phyloP scores from a whole-genome alignment of 2,113 vertebrate species.

The Scomber colias region DNA sequence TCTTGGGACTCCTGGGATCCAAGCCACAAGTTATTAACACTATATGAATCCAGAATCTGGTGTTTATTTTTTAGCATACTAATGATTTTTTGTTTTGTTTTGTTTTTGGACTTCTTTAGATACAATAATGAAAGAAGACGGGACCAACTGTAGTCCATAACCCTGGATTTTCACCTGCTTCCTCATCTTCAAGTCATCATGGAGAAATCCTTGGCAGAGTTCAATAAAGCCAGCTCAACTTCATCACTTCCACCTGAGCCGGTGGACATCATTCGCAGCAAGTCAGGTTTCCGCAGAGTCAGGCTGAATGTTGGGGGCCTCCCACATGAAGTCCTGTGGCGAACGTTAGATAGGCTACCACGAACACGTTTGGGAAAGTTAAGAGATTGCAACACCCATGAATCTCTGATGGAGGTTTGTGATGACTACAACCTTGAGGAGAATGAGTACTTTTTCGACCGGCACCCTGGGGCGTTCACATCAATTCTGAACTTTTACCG shows the following conservation, averaged over 20 bases:
- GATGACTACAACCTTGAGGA: slow-evolving; percentile 98
- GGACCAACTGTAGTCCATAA: slow-evolving; percentile 79
- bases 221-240: slow-evolving; percentile 94
- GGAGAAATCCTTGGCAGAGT: slow-evolving; percentile 91
- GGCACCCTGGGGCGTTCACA: slow-evolving; percentile 97
- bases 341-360: slow-evolving; percentile 95
- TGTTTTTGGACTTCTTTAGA: slow-evolving; percentile 76
- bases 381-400: slow-evolving; percentile 95
- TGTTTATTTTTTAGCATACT: background rate
- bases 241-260: slow-evolving; percentile 95
- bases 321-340: slow-evolving; percentile 97
- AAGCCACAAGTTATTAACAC: background rate
- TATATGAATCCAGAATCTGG: background rate
- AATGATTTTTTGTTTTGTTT: slow-evolving; percentile 29
- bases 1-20: too few relatives aligned
- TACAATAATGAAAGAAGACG: slow-evolving; percentile 88
- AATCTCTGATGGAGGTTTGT: slow-evolving; percentile 95
- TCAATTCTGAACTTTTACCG: slow-evolving; percentile 99
- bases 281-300: slow-evolving; percentile 95
- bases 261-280: slow-evolving; percentile 94
- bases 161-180: slow-evolving; percentile 59
- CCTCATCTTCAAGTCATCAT: slow-evolving; percentile 69
- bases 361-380: slow-evolving; percentile 96
- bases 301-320: slow-evolving; percentile 97
- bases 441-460: slow-evolving; percentile 99